phyloP scores from a whole-genome alignment of 2,888 invertebrate species.

The Vandiemenella viatica region DNA sequence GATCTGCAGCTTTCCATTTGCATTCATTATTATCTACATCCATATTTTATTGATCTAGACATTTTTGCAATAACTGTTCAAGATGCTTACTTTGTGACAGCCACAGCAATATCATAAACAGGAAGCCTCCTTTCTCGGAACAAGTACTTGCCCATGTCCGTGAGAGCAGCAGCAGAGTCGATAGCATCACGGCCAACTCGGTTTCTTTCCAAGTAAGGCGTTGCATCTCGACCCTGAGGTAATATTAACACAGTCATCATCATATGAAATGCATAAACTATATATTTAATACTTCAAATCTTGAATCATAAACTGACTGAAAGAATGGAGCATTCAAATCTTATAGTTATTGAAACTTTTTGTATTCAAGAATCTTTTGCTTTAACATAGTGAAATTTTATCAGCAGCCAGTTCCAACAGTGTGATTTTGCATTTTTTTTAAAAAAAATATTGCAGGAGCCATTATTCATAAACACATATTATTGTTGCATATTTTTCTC shows the following conservation, averaged over 20 bases:
- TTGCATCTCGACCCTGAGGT: conserved; percentile 77
- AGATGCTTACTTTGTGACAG: conserved; percentile 94
- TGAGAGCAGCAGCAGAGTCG: conserved; percentile 85
- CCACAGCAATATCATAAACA: conserved; percentile 90
- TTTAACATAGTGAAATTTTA: no score
- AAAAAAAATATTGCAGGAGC: no score
- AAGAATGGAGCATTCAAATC: neutral
- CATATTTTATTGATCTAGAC: no score
- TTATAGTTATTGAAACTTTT: neutral
- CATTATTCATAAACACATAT: no score
- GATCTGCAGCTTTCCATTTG: no score
- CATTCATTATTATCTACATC: no score
- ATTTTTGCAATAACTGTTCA: no score
- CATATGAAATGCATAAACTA: neutral
- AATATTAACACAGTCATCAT: neutral
- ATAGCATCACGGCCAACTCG: conserved; percentile 86
- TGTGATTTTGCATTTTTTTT: no score
- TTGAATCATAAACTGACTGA: no score
- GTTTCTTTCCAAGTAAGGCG: conserved; percentile 85
- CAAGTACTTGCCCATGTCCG: conserved; percentile 94
- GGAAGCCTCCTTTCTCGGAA: conserved; percentile 86
- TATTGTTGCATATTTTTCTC: no score
- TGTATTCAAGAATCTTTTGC: neutral
- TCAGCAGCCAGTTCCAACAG: no score
- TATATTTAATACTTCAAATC: neutral